These are phyloP conservation scores for Amphimallon solstitiale DNA, from an alignment of 2,888 invertebrate species.

Conservation along the genomic window DNA sequence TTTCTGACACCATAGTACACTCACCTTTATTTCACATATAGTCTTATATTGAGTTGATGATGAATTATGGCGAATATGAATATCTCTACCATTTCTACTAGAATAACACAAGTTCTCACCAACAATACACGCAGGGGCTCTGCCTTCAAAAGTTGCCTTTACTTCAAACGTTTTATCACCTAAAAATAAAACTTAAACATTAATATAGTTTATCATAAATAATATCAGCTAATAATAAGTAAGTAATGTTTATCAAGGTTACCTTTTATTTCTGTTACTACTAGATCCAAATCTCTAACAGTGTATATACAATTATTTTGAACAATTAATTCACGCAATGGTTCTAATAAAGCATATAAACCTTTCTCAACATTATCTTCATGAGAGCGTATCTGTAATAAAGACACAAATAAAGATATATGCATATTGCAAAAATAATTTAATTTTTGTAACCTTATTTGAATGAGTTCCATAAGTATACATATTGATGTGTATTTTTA, in stretches of 20 bases:
- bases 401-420: too few species aligned
- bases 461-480: too few species aligned
- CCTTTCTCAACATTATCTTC: slow-evolving; percentile 66
- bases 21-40: slow-evolving; percentile 67
- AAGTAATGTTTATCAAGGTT: slow-evolving; percentile 42
- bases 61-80: slow-evolving; percentile 67
- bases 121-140: slow-evolving; percentile 66
- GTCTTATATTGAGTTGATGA: slow-evolving; percentile 65
- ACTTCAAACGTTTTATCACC: slow-evolving; percentile 62
- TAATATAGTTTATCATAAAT: too few species aligned
- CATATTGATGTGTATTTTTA: too few species aligned
- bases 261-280: slow-evolving; percentile 72
- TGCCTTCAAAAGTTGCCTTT: slow-evolving; percentile 67
- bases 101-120: slow-evolving; percentile 64
- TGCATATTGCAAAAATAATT: too few species aligned
- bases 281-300: slow-evolving; percentile 71
- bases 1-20: slow-evolving; percentile 61
- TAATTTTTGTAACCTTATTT: too few species aligned
- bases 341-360: slow-evolving; percentile 68
- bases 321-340: slow-evolving; percentile 71
- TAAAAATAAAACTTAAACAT: not conserved
- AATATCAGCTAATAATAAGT: too few species aligned
- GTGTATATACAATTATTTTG: slow-evolving; percentile 68
- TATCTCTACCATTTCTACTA: slow-evolving; percentile 67
- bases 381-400: slow-evolving; percentile 64